Conservation (phyloP, 2,888 invertebrate species). For the Ischnura elegans region DNA sequence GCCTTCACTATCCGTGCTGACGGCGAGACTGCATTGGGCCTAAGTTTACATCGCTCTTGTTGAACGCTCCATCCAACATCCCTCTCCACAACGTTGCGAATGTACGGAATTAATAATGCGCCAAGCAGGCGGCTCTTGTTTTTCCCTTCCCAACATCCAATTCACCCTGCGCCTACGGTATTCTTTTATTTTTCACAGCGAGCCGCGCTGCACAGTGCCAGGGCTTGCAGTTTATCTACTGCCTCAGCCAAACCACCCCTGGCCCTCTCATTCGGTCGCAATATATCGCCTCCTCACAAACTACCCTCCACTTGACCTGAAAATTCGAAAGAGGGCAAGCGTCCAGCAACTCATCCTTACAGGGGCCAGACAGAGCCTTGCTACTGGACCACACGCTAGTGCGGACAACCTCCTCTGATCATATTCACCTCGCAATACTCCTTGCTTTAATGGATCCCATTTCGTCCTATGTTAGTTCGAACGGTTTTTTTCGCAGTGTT, state of each 20-base stretch:
- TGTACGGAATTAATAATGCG: conserved; percentile 1
- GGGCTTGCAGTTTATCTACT: background rate
- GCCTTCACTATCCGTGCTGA: background rate
- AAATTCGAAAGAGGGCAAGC: background rate
- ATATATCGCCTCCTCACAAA: background rate
- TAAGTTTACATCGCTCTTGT: background rate
- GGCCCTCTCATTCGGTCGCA: background rate
- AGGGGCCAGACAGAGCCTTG: background rate
- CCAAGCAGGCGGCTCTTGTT: background rate
- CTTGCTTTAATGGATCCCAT: no score
- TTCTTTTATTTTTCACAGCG: conserved; percentile 15
- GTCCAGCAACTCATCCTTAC: background rate
- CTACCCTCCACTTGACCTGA: background rate
- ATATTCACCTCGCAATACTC: background rate
- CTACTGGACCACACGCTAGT: background rate
- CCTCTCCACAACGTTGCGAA: background rate
- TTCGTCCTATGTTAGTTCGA: no score
- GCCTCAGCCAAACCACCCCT: background rate
- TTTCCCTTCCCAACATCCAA: background rate
- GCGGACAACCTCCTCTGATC: background rate
- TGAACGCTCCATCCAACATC: background rate
- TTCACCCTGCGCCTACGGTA: background rate
- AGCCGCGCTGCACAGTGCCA: background rate
- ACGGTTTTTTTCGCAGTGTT: no score
- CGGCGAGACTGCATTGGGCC: background rate